These are phyloP conservation scores for Tadarida brasiliensis DNA, from an alignment of 2,797 vertebrate species.

Conservation along the genomic window DNA sequence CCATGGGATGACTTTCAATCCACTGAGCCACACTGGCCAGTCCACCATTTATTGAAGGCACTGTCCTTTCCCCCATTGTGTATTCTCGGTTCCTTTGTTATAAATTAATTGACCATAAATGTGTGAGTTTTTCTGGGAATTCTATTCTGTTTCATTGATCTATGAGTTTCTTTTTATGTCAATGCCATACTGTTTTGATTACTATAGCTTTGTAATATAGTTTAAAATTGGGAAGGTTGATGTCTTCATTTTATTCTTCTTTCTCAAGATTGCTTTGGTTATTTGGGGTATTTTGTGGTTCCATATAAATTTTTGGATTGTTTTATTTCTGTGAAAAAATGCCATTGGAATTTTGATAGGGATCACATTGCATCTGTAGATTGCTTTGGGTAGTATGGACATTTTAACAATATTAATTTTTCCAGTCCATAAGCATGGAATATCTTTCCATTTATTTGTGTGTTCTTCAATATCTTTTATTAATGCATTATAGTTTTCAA, in stretches of 20 bases:
- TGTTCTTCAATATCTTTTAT: conserved; percentile 9
- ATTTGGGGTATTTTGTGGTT: background rate
- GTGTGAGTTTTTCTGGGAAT: background rate
- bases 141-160: background rate
- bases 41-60: background rate
- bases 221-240: background rate
- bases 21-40: no score
- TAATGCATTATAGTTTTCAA: background rate
- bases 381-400: background rate
- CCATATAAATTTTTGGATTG: background rate
- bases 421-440: background rate
- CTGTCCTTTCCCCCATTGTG: background rate
- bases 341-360: background rate
- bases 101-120: background rate
- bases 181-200: background rate
- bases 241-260: background rate
- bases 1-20: no score
- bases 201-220: background rate
- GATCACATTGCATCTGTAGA: background rate
- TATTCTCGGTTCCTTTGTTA: background rate
- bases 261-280: background rate
- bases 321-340: background rate
- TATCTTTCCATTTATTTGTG: background rate
- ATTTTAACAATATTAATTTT: conserved; percentile 25
- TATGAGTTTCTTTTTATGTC: background rate